phyloP scores from a whole-genome alignment of 92 coral and sea anemone genomes.

The Palythoa caribaeorum region DNA sequence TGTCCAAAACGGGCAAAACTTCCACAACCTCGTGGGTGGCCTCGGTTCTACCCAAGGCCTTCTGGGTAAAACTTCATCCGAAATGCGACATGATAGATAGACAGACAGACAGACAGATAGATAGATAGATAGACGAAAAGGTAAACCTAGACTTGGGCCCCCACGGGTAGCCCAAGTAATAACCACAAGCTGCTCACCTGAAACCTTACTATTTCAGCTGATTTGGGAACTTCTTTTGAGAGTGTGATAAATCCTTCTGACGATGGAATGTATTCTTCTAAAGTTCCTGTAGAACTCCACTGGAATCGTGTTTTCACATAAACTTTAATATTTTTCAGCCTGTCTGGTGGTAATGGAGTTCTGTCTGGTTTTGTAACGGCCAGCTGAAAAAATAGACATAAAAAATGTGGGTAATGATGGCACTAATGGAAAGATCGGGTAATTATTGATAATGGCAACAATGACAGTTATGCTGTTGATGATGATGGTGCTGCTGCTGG shows the following conservation, averaged over 20 bases:
- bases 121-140: too few relatives aligned
- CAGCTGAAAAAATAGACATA: constrained; percentile 26
- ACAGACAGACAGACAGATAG: too few relatives aligned
- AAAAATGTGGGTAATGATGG: too few relatives aligned
- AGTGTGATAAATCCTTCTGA: constrained; percentile 68
- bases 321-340: constrained; percentile 61
- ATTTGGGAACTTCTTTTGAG: constrained; percentile 54
- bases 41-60: too few relatives aligned
- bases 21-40: too few relatives aligned
- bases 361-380: constrained; percentile 78
- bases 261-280: constrained; percentile 67
- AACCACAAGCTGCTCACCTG: constrained; percentile 18
- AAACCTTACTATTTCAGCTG: constrained; percentile 3
- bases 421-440: background rate
- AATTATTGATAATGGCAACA: too few relatives aligned
- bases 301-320: constrained; percentile 60
- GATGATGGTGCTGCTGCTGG: background rate
- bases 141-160: too few relatives aligned
- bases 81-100: too few relatives aligned
- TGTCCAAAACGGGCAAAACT: too few relatives aligned
- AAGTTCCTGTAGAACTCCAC: constrained; percentile 11
- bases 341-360: constrained; percentile 63
- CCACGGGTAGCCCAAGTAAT: too few relatives aligned
- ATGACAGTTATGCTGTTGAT: background rate
- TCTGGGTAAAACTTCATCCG: too few relatives aligned